Evolutionary conservation across 2,113 vertebrate species (phyloP), one percentile per base, ranked within the genome.

Genomic region (Himantopus leucocephalus): DNA sequence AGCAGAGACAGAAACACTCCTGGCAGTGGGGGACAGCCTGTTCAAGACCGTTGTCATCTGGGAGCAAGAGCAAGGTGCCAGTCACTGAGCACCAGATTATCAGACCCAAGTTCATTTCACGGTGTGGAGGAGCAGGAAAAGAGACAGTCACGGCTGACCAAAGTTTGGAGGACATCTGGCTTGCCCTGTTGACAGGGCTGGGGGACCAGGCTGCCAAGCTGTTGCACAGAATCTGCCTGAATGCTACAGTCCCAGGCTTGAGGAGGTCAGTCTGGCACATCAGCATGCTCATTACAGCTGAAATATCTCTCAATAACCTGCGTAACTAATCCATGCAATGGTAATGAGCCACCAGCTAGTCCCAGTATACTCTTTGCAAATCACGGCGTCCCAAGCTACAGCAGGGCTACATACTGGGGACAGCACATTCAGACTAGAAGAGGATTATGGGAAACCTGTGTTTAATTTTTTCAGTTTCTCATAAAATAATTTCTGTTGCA

Each of bases 351-450:
- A 81, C 20, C 45, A 63, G n/a, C 14, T 86, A 68, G 39, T 64
- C 74, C 16, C 50, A 75, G 13, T 3, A 41, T 13, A 67, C 30
- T 72, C 43, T 67, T 23, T 24, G 64, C n/a, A 82, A 77, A 68
- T 48, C 47, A 59, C 0, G 0, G 43, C 39, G 79, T 21, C 29
- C 30, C 60, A 48, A n/a, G 18, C 52, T 77, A 62, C 29, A 58
- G 43, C 14, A 72, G 32, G 59, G 60, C 47, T 59, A 14, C 0
- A 0, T 64, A n/a, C 22, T 1, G 3, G n/a, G 19, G 62, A 60
- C 24, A 60, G 52, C 41, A 88, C 45, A 68, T 26, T 64, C 32
- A 81, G 56, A 41, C 34, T n/a, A 48, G 18, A n/a, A 52, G 37
- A 80, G 23, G 27, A 80, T 59, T 13, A 75, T 7, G 11, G 56